Base-by-base conservation (phyloP, 2,888 invertebrate species). In the Hydriomena furcata region DNA sequence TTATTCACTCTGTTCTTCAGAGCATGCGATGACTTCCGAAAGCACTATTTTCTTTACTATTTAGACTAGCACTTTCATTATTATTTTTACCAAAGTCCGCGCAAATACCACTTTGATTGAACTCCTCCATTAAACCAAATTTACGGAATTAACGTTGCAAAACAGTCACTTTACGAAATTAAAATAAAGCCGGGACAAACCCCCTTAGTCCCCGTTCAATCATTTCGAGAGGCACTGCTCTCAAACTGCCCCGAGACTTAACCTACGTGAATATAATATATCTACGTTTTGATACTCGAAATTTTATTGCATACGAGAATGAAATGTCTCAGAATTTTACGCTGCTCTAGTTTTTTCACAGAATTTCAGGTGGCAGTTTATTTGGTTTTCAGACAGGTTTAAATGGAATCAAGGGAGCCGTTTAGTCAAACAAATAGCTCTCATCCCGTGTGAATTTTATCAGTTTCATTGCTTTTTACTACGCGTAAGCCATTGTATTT, bases 141-240 rank as follows among this genome's bases (percentile, higher is more conserved):
- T 40, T 30, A 30, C 27, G 13, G 17, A 79, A 79, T 82, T 81
- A 76, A 82, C 76, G 82, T 82, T 82, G 81, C 85, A 81, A 86
- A 87, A 82, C 77, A 81, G 82, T 79, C 86, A 89, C 90, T 90
- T 89, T 81, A 80, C 80, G 71, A 86, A 88, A 90, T 89, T 89
- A 88, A 88, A 89, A 87, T 85, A 82, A 85, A 83, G 77, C 81
- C 73, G 68, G 72, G 71, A 73, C 79, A 77, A 85, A 80, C 78
- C 83, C 81, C 81, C 83, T 77, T 76, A 79, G 86, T 85, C 90
- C 89, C 87, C 71, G 81, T 79, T 88, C 87, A 89, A 89, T 89
- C 87, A 89, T 87, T 86, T 85, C 83, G 73, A 87, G 78, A 82
- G 81, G 75, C 74, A 73, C 61, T 72, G 73, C 76, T 80, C 81